A percentile compares a stretch with the other conserved stretches of the same genome.
Conservation (phyloP, 2,888 invertebrate species). For the Leptinotarsa tumamoca region DNA sequence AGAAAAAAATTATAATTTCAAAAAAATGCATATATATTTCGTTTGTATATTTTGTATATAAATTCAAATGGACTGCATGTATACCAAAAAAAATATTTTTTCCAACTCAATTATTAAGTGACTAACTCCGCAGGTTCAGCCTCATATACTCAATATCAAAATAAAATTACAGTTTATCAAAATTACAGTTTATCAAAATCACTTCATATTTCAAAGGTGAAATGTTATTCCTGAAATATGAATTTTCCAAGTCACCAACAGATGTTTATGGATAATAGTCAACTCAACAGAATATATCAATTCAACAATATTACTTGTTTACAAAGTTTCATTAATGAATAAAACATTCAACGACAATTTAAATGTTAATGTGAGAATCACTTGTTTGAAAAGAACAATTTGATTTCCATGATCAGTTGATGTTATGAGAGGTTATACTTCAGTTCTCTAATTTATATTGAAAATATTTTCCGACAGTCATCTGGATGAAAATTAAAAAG, state of each 20-base stretch:
- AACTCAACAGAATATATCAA: not conserved
- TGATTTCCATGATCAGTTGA: no score
- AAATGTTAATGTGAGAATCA: not conserved
- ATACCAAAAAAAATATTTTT: no score
- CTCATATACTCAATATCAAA: not conserved
- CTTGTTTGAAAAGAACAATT: not conserved
- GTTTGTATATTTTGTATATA: no score
- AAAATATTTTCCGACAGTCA: no score
- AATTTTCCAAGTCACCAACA: not conserved
- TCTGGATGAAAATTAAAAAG: no score
- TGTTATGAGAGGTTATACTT: no score
- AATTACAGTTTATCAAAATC: not conserved
- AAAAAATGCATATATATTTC: no score
- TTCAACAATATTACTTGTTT: not conserved
- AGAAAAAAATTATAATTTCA: no score
- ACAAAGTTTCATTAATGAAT: not conserved
- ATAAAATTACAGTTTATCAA: not conserved
- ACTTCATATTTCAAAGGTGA: not conserved
- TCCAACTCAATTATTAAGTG: no score
- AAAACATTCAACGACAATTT: not conserved
- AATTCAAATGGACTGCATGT: no score
- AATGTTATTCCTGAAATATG: conserved; percentile 2
- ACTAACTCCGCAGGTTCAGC: no score
- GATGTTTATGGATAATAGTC: not conserved
- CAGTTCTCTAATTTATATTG: no score